Conservation (phyloP, 2,888 invertebrate genomes). For the Amiota minor region DNA sequence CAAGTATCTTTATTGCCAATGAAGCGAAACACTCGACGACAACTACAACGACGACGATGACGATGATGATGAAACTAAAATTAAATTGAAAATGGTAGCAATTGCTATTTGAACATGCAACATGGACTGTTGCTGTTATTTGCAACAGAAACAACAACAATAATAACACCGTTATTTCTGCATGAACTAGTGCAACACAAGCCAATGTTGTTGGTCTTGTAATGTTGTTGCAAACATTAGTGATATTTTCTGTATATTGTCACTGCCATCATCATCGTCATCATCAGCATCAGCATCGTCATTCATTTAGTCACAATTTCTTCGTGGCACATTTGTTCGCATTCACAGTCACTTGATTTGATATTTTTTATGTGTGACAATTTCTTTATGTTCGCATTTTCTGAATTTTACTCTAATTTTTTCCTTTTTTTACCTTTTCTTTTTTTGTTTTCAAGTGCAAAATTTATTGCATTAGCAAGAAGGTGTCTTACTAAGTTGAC, state of each 20-base stretch:
- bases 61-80: constrained; percentile 34
- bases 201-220: constrained; percentile 1
- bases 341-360: constrained; percentile 26
- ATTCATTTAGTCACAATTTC: constrained; percentile 1
- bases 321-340: constrained; percentile 23
- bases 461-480: constrained; percentile 61
- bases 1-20: neutral
- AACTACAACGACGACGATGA: no score
- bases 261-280: constrained; percentile 39
- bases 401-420: constrained; percentile 46
- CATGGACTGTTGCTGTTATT: constrained; percentile 32
- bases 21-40: constrained; percentile 29
- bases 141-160: constrained; percentile 11
- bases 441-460: constrained; percentile 61
- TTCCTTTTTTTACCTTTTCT: constrained; percentile 42
- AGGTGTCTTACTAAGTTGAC: constrained; percentile 49
- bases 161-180: neutral
- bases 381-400: constrained; percentile 54
- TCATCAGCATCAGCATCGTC: neutral
- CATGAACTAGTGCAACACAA: no score
- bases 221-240: constrained; percentile 45
- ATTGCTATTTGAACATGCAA: constrained; percentile 60
- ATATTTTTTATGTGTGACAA: constrained; percentile 62
- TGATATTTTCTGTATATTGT: constrained; percentile 63
- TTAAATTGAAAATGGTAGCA: constrained; percentile 66